Base-by-base conservation (phyloP, 2,888 invertebrate species). In the Napeogenes sylphis region DNA sequence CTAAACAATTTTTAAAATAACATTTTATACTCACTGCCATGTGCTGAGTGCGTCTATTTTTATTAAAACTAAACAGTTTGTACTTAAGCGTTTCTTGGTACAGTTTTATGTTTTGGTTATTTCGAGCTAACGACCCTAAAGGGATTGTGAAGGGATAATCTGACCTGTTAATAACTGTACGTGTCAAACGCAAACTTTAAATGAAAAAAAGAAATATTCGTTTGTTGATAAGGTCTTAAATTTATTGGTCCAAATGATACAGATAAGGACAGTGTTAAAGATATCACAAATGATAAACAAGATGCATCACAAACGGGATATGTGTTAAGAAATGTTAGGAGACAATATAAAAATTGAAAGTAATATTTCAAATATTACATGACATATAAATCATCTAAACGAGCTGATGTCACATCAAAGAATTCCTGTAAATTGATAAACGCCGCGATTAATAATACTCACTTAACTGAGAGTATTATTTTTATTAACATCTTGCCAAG, bases 31-130 rank as follows among this genome's bases (percentile, higher is more conserved):
- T 64, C 63, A 68, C 21, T 70, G 66, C 71, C 71, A 71, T 70
- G 71, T 70, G 70, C 67, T 74, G 84, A 85, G 86, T 82, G 84
- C 70, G 71, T 82, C 87, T 89, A 88, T 86, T 85, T 86, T 81
- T 84, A 82, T 75, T 75, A 73, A 77, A 84, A 77, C 79, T 77
- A 80, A 84, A 84, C 84, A 81, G 78, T 72, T 80, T 80, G 77
- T 79, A 75, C 74, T 79, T 82, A 83, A 83, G 82, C 75, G 78
- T 77, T 86, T 84, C 86, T 82, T 75, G 78, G 82, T 84, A 83
- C 70, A 71, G 75, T 76, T 78, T 75, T 71, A 75, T 78, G 79
- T 78, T 78, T 81, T 70, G 73, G 83, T 74, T 89, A 89, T 89
- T 88, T 87, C 74, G 68, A 79, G 83, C 75, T 67, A 66, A 67